phyloP scores from a whole-genome alignment of 2,113 vertebrate genomes.

The Microcebus tavaratra region DNA sequence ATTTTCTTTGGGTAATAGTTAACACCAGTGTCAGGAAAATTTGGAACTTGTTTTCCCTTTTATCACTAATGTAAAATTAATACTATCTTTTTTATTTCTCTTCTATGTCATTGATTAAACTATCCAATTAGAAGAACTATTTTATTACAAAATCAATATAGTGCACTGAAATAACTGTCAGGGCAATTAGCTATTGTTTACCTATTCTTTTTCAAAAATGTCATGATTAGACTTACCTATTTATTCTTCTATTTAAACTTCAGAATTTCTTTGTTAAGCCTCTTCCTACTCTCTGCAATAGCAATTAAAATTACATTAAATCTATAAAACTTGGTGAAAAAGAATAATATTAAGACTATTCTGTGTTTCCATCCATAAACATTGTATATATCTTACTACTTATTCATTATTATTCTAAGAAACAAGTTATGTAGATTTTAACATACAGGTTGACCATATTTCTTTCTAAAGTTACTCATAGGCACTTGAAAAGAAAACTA shows the following conservation, averaged over 20 bases:
- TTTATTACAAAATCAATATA: not conserved
- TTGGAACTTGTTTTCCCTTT: not conserved
- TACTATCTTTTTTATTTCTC: not conserved
- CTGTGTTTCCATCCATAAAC: not conserved
- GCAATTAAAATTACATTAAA: not conserved
- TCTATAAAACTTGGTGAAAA: not conserved
- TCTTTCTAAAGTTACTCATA: not conserved
- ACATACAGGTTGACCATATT: not conserved
- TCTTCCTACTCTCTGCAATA: not conserved
- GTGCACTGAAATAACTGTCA: not conserved
- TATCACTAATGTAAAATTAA: not conserved
- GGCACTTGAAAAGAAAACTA: not conserved
- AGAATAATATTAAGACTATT: not conserved
- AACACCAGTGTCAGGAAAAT: not conserved
- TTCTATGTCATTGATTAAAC: not conserved
- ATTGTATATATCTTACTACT: no score
- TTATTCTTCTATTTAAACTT: not conserved
- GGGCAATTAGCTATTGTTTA: not conserved
- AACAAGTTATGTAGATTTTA: not conserved
- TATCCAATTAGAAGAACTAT: not conserved
- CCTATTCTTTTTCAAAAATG: not conserved
- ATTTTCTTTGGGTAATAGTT: not conserved
- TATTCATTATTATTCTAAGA: not conserved
- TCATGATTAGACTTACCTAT: not conserved
- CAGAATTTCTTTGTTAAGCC: not conserved